Base-by-base conservation (phyloP, 2,888 invertebrate species). In the Tetragonisca angustula region DNA sequence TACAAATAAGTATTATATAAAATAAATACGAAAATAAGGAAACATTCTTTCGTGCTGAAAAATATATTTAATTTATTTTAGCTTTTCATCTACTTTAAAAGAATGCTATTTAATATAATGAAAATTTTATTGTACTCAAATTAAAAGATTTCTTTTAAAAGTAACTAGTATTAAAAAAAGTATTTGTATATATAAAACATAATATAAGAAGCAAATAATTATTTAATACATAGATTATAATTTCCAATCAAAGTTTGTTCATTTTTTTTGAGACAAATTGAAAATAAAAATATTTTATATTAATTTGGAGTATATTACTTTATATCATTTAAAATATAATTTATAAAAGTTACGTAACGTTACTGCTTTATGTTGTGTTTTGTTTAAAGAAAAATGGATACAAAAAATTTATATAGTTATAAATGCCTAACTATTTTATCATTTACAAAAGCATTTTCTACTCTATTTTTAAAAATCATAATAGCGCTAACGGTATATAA, bases 141-240 rank as follows among this genome's bases (percentile, higher is more conserved):
- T 64, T 50, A n/a, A 50, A 73, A 72, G 1, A 27, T 61, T 49
- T 15, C 21, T 4, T 24, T 62, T n/a, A 56, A 49, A 56, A 59
- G 21, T 13, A 27, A 68, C 11, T 67, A 43, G 9, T 43, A 9
- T 13, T 54, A 64, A 24, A 2, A 15, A 43, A 80, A 49, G 43
- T 15, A 67, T 71, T 15, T 21, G 56, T 50, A 76, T 71, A 32
- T 24, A 71, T 24, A 9, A 71, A 68, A 36, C 13, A 71, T 50
- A 71, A 71, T 59, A 65, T 68, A 27, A 71, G 61, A 59, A 71
- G 52, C 52, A 77, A 81, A 72, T 81, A 68, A 62, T 61, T 52
- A 71, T 21, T 43, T n/a, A 67, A 43, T 49, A 54, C n/a, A 56
- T 56, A 56, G 15, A 54, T 62, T n/a, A 56, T 11, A 69, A 76